phyloP scores from a whole-genome alignment of 1,140 invertebrate species.

The Phocides pigmalion region DNA sequence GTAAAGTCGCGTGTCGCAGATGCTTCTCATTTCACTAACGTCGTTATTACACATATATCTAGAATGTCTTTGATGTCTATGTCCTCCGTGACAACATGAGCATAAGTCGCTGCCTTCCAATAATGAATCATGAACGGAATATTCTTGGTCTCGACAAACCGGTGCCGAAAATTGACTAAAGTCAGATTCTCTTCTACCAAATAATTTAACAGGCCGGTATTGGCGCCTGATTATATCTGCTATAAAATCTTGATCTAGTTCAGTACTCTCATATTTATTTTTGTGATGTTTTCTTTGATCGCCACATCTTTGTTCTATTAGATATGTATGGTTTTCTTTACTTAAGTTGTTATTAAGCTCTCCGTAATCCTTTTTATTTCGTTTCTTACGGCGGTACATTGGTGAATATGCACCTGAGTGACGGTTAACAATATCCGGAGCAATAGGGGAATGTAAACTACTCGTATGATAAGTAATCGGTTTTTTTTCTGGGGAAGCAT shows the following conservation, averaged over 20 bases:
- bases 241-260: constrained; percentile 67
- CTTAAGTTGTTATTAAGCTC: constrained; percentile 7
- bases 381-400: constrained; percentile 11
- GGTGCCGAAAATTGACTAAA: constrained; percentile 71
- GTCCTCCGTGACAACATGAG: constrained; percentile 58
- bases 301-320: constrained; percentile 9
- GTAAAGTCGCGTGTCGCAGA: constrained; percentile 67
- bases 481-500: constrained; percentile 34
- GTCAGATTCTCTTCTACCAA: constrained; percentile 57
- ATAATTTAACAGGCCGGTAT: constrained; percentile 69
- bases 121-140: constrained; percentile 45
- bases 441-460: constrained; percentile 50
- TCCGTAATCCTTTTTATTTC: constrained; percentile 7
- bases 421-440: constrained; percentile 26
- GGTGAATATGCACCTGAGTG: constrained; percentile 20
- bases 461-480: constrained; percentile 40
- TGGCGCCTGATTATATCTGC: constrained; percentile 69
- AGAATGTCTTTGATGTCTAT: constrained; percentile 32
- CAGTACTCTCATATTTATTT: constrained; percentile 41
- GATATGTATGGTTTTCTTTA: constrained; percentile 2
- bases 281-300: constrained; percentile 37
- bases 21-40: constrained; percentile 58
- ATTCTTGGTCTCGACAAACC: constrained; percentile 69
- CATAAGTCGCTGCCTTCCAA: constrained; percentile 57
- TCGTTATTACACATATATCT: constrained; percentile 37